Evolutionary conservation across 2,888 invertebrate species (phyloP).

Genomic region (Callinectes sapidus): DNA sequence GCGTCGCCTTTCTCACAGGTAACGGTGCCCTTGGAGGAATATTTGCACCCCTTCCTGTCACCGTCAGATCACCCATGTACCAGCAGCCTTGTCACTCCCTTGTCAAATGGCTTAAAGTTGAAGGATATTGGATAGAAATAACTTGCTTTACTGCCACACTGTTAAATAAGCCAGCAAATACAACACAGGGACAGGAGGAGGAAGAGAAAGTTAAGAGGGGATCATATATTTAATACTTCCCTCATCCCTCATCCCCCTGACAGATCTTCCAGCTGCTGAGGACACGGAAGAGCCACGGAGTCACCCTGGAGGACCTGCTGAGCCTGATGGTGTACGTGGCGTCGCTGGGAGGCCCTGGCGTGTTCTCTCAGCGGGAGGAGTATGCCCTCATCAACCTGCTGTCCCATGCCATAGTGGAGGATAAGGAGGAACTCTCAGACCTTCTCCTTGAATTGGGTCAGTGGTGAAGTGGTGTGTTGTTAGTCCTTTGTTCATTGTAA

Average conservation of each 20-base stretch:
- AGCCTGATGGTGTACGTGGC: conserved; percentile 81
- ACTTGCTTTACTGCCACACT: no score
- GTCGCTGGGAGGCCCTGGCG: conserved; percentile 80
- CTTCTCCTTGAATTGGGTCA: conserved; percentile 65
- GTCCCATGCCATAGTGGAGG: conserved; percentile 80
- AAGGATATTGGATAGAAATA: no score
- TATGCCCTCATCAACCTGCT: conserved; percentile 78
- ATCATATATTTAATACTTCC: neutral
- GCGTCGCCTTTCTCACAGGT: neutral
- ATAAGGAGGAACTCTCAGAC: conserved; percentile 76
- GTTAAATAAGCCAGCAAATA: no score
- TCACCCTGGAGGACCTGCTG: conserved; percentile 80
- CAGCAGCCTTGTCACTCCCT: neutral
- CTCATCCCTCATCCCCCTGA: neutral
- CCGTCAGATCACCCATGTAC: neutral
- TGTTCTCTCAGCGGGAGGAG: conserved; percentile 77
- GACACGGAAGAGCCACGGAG: conserved; percentile 78
- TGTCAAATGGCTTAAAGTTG: neutral
- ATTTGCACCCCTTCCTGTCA: neutral
- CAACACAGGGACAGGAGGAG: no score
- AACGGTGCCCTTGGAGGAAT: neutral
- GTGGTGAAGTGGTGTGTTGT: neutral
- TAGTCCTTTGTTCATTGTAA: neutral
- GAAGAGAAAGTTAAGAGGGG: no score
- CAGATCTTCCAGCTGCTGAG: conserved; percentile 81